Base-by-base conservation (phyloP, 2,797 vertebrate genomes). In the Helicolenus hilgendorfi region DNA sequence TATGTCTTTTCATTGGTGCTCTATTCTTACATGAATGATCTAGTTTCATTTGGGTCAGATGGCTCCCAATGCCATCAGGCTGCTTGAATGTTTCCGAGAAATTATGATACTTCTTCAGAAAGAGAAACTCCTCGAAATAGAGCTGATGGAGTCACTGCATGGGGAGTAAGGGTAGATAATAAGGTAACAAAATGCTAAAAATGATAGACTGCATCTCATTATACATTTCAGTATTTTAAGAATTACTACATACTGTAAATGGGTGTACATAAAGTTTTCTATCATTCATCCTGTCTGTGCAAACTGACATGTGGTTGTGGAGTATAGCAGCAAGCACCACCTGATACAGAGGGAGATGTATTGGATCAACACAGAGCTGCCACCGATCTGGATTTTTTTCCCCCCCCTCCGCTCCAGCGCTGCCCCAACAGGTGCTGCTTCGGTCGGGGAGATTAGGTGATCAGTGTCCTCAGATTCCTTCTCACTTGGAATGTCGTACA, bases 391-490 rank as follows among this genome's bases (percentile, higher is more conserved):
- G 75, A 91, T 84, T 83, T 65, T 69, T 83, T 36, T n/a, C n/a
- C 6, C 38, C 85, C 55, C 63, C 68, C 63, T 85, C 35, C 7
- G 4, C 76, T 90, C 71, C 72, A 72, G 49, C 11, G 24, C 86
- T 86, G 85, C 78, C 60, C 79, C 73, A 78, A 97, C 97, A 97
- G 97, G 96, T 97, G 97, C 91, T 89, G 85, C 77, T 88, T 91
- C 87, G 82, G 80, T 87, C 41, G 11, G 81, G 81, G 84, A 94
- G 95, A 96, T 97, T 95, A 96, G 93, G 87, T 95, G 92, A 94
- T 96, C 93, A 53, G 87, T 92, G 91, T 92, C 92, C 88, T 92
- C 84, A 92, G 92, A 95, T 96, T 96, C 95, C 87, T 93, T 86
- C 89, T 76, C 49, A 65, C 75, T 72, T 86, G 96, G 96, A 97